phyloP scores from a whole-genome alignment of 2,888 invertebrate genomes.

The Lamproptera curius region DNA sequence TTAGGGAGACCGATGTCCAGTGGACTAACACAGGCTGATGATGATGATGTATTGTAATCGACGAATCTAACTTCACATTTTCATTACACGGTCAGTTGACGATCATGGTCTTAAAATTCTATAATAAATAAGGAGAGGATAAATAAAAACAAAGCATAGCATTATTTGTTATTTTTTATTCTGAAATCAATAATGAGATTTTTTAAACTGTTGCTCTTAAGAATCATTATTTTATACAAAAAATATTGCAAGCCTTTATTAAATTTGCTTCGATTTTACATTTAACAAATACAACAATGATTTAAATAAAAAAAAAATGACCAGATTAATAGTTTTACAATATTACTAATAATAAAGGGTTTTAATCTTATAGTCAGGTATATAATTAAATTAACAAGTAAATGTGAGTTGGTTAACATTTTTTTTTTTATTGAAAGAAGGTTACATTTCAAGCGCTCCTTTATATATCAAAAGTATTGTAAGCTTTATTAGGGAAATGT shows the following conservation, averaged over 20 bases:
- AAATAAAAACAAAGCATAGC: constrained; percentile 29
- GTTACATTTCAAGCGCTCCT: constrained; percentile 72
- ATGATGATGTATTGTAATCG: no score
- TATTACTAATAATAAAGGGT: constrained; percentile 65
- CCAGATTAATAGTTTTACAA: constrained; percentile 76
- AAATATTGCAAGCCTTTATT: constrained; percentile 70
- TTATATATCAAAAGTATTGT: constrained; percentile 68
- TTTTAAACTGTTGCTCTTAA: constrained; percentile 68
- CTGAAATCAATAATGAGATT: constrained; percentile 75
- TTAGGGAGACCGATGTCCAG: no score
- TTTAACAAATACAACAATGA: constrained; percentile 74
- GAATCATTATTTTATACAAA: constrained; percentile 69
- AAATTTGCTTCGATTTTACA: constrained; percentile 67
- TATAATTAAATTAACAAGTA: constrained; percentile 72
- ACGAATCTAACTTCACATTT: no score
- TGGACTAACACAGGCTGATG: no score
- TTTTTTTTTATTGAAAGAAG: constrained; percentile 59
- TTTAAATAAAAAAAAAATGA: constrained; percentile 78
- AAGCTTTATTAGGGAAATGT: constrained; percentile 66
- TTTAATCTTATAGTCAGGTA: constrained; percentile 70
- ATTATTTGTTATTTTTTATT: constrained; percentile 72
- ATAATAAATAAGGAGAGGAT: no score
- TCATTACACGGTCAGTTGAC: no score
- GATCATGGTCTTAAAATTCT: no score
- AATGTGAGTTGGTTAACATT: constrained; percentile 76